Evolutionary conservation across 2,113 vertebrate genomes (phyloP).

Genomic region (Noturus placidus): DNA sequence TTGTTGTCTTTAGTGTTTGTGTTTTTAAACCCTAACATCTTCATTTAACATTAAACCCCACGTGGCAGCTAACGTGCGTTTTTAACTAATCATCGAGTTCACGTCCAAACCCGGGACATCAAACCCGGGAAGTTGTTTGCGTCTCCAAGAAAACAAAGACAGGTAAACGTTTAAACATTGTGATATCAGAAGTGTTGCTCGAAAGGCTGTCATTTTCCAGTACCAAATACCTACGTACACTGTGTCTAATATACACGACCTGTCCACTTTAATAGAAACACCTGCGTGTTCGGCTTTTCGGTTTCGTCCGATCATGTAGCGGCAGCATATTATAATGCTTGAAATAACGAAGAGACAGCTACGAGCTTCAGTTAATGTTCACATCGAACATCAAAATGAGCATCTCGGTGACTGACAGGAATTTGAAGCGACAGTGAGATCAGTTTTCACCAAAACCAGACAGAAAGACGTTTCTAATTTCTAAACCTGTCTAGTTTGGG

Average conservation of each 20-base stretch:
- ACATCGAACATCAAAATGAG: neutral
- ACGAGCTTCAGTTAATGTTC: neutral
- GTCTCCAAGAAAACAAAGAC: neutral
- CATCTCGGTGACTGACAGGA: neutral
- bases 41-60: neutral
- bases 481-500: neutral
- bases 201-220: neutral
- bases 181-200: neutral
- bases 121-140: neutral
- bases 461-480: neutral
- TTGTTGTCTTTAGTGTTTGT: neutral
- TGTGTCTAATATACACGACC: neutral
- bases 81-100: neutral
- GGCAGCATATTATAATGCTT: neutral
- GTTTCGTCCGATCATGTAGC: neutral
- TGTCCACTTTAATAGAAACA: neutral
- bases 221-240: neutral
- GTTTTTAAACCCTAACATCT: neutral
- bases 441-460: neutral
- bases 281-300: neutral
- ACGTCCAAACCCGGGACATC: neutral
- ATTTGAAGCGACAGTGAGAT: neutral
- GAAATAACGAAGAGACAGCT: neutral
- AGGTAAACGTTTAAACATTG: neutral
- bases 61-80: constrained; percentile 17